Conservation (phyloP, 35 echinoderm and acorn worm species). For the Ophioderma brevispina region DNA sequence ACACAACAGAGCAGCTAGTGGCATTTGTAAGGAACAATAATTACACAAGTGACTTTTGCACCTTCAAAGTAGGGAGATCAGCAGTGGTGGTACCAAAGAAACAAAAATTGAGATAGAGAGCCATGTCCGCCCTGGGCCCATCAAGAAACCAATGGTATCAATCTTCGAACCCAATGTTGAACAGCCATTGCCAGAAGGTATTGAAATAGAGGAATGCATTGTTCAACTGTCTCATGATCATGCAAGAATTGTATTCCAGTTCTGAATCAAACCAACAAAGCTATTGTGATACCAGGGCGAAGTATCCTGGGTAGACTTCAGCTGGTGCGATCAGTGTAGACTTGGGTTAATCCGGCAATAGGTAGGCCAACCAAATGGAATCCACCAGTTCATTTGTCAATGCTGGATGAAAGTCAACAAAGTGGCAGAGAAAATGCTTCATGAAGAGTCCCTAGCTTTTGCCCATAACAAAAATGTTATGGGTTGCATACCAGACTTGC, state of each 20-base stretch:
- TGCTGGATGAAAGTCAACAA: slow-evolving; percentile 2
- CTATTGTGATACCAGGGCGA: not conserved
- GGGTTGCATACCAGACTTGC: not conserved
- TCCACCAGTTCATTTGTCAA: slow-evolving; percentile 44
- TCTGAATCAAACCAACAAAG: not conserved
- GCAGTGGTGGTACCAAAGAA: not conserved
- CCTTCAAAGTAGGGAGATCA: not conserved
- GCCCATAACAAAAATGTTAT: slow-evolving; percentile 3
- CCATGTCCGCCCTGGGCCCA: not conserved
- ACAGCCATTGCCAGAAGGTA: not conserved
- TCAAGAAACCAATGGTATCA: not conserved
- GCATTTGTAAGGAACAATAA: not conserved
- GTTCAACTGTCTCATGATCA: not conserved
- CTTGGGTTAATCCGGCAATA: no score
- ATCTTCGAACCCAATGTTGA: not conserved
- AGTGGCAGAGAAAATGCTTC: slow-evolving; percentile 32
- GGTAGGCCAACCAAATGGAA: slow-evolving; percentile 22
- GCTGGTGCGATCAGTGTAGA: not conserved
- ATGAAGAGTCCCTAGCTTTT: slow-evolving; percentile 34
- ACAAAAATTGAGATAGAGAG: not conserved
- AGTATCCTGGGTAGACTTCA: not conserved
- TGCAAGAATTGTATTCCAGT: not conserved
- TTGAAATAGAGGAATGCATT: not conserved
- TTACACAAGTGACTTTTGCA: not conserved
- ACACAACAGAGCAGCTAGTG: not conserved